Evolutionary conservation across 2,888 invertebrate species (phyloP).

Genomic region (Aproaerema taeniolella): DNA sequence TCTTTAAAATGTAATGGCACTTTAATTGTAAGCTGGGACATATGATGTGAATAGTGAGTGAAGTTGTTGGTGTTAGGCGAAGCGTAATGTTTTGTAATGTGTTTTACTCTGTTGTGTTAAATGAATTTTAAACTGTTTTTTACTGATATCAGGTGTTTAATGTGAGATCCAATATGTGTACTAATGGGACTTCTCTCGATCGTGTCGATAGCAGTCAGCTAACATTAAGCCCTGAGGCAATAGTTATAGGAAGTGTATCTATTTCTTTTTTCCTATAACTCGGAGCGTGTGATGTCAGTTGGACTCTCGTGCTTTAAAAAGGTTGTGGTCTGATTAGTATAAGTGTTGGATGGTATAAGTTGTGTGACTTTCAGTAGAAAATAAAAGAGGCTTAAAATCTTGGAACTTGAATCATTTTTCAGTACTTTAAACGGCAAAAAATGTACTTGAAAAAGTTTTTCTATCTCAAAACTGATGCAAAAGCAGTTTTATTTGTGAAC

Average conservation of each 20-base stretch:
- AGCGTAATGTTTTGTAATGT: slow-evolving; percentile 9
- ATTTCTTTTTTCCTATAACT: too few relatives aligned
- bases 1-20: slow-evolving; percentile 39
- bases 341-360: not conserved
- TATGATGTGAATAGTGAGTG: slow-evolving; percentile 39
- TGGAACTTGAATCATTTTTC: not conserved
- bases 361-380: not conserved
- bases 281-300: too few relatives aligned
- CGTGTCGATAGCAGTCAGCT: too few relatives aligned
- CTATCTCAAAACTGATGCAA: too few relatives aligned
- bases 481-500: too few relatives aligned
- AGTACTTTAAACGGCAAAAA: too few relatives aligned
- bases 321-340: not conserved
- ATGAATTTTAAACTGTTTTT: slow-evolving; percentile 9
- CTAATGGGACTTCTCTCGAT: too few relatives aligned
- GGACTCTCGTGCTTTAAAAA: too few relatives aligned
- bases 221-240: too few relatives aligned
- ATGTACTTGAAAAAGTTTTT: too few relatives aligned
- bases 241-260: too few relatives aligned
- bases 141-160: slow-evolving; percentile 1
- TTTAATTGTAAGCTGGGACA: slow-evolving; percentile 36
- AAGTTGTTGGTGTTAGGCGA: slow-evolving; percentile 3
- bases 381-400: slow-evolving; percentile 3
- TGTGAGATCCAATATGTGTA: slow-evolving; percentile 2
- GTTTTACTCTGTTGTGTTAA: slow-evolving; percentile 10